Base-by-base conservation (phyloP, 23 tunicate genomes). In the Ciona savignyi region DNA sequence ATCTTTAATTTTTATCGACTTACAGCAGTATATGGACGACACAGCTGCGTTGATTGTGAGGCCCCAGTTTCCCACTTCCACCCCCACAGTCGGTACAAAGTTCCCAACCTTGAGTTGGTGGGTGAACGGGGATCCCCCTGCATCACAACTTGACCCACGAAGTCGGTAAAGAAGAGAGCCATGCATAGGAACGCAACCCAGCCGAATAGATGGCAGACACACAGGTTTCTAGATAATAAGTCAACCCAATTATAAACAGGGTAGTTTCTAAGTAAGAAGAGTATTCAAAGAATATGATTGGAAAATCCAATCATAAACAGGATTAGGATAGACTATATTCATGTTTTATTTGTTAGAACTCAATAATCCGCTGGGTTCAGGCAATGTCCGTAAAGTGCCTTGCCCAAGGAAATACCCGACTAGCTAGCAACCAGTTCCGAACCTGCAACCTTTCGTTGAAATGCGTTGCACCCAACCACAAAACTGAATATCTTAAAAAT, bases 1-100 rank as follows among this genome's bases (percentile, higher is more conserved):
- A n/a, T n/a, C n/a, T n/a, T n/a, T n/a, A n/a, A n/a, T n/a, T n/a
- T n/a, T n/a, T n/a, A n/a, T n/a, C 70, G 1, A 49, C 70, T 80
- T 73, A 88, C 96, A 74, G 66, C 96, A 88, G 61, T 88, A 88
- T 6, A 88, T 22, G 30, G 75, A 71, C 25, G 96, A 88, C 6
- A 77, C 86, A 19, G 83, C 78, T 3, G 96, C 87, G 60, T 88
- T 88, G 30, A 88, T 88, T 11, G 96, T 81, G 63, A 88, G 86
- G 42, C 96, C 96, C 96, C 96, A 88, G 33, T 80, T 88, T 24
- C 96, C 96, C 24, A 81, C 64, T 68, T 88, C 87, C 32, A 88
- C 96, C 23, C 87, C 74, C 1, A 73, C 25, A 77, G 42, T 23
- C 48, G 61, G 72, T 87, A 87, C 1, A 66, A 72, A 25, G 78